phyloP scores from a whole-genome alignment of 2,888 invertebrate genomes.

The Ptilodon capucinus region DNA sequence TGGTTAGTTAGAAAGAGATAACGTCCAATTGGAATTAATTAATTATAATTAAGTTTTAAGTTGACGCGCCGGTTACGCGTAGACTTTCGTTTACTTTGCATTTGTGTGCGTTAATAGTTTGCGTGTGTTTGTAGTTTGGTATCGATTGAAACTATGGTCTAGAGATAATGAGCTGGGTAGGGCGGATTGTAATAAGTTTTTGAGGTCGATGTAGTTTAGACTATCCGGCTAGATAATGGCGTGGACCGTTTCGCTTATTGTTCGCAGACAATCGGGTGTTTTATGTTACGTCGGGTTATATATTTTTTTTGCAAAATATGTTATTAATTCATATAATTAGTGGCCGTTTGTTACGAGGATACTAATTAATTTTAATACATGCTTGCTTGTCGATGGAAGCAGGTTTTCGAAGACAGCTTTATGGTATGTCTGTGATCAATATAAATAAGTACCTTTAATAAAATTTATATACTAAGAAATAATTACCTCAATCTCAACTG shows the following conservation, averaged over 20 bases:
- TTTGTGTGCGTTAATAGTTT: constrained; percentile 60
- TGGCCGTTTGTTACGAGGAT: constrained; percentile 32
- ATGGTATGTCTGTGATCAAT: background rate
- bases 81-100: constrained; percentile 69
- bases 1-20: constrained; percentile 62
- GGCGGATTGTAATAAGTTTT: constrained; percentile 75
- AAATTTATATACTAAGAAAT: too few relatives aligned
- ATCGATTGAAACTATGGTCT: constrained; percentile 77
- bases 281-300: constrained; percentile 29
- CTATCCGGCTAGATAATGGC: constrained; percentile 39
- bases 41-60: constrained; percentile 93
- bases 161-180: constrained; percentile 79
- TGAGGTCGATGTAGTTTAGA: constrained; percentile 57
- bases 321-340: constrained; percentile 28
- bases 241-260: constrained; percentile 22
- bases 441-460: too few relatives aligned
- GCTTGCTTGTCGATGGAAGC: background rate
- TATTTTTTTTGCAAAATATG: constrained; percentile 25
- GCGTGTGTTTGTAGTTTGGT: constrained; percentile 68
- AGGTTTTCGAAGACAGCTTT: background rate
- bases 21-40: constrained; percentile 88
- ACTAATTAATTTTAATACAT: constrained; percentile 35
- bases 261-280: constrained; percentile 13
- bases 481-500: too few relatives aligned
- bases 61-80: constrained; percentile 84